Base-by-base conservation (phyloP, 2,888 invertebrate genomes). In the Dermolepida albohirtum region DNA sequence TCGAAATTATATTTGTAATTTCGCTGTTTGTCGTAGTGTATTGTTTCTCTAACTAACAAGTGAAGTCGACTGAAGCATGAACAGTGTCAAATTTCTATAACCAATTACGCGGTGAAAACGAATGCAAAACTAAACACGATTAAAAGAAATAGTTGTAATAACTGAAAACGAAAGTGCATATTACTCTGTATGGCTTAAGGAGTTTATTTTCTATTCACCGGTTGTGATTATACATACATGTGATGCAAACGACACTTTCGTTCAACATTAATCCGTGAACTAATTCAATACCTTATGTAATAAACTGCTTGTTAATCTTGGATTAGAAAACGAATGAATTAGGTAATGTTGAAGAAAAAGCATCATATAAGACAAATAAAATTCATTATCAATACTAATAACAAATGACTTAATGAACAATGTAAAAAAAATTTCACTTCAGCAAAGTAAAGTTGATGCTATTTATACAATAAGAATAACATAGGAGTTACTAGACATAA, bases 21-120 rank as follows among this genome's bases (percentile, higher is more conserved):
- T 51, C 27, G 51, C 29, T 12, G n/a, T 51, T 17, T 22, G 41
- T 41, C 40, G n/a, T 10, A 14, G 14, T 47, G 16, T 1, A 47
- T 17, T 14, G 47, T 8, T 14, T 47, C 14, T 47, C 47, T 47
- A 14, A 17, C 17, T 2, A 47, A 8, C 16, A 47, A 47, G 16
- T 14, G 6, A 14, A 47, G 47, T 14, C 14, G 47, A 47, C 14
- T 14, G 8, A 14, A 55, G 40, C 55, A 40, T 55, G 41, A 40
- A 41, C 41, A 55, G 40, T 41, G 40, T 41, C 41, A 55, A 55
- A 55, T 55, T 55, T 55, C 55, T 55, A 55, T 17, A 17, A 55
- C 55, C 55, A 43, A 55, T 55, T 55, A 55, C 55, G 41, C 41
- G 11, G 55, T 55, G 55, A 55, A 55, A 55, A 41, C 40, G 17